Evolutionary conservation across 2,797 vertebrate species (phyloP).

Genomic region (Hapalemur alaotrensis): DNA sequence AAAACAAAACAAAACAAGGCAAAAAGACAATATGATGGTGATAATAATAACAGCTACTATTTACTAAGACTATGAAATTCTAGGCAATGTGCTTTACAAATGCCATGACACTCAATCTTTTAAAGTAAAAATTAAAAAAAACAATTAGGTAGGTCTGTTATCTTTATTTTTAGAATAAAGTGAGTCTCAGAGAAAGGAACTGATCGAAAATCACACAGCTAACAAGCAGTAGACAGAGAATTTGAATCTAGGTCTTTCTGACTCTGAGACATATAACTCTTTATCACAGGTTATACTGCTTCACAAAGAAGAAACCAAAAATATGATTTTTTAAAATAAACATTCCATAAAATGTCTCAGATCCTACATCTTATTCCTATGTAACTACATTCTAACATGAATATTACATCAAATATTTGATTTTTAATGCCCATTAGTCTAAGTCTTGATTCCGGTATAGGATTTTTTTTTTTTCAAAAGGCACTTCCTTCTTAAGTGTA

Average conservation of each 20-base stretch:
- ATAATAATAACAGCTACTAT: not conserved
- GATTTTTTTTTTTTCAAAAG: conserved; percentile 64
- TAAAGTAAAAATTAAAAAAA: not conserved
- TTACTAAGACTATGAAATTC: not conserved
- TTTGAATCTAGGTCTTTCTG: conserved; percentile 15
- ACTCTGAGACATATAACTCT: not conserved
- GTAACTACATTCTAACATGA: conserved; percentile 24
- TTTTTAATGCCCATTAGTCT: conserved; percentile 66
- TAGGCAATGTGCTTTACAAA: not conserved
- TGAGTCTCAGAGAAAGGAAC: not conserved
- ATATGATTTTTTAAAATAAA: not conserved
- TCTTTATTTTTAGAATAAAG: conserved; percentile 26
- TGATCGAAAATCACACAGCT: not conserved
- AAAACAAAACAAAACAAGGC: not conserved
- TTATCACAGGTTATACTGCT: not conserved
- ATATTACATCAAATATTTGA: conserved; percentile 56
- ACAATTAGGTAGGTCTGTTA: not conserved
- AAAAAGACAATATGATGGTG: not conserved
- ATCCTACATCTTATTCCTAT: not conserved
- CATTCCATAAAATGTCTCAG: not conserved
- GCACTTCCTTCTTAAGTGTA: conserved; percentile 84
- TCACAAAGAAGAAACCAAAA: conserved; percentile 22
- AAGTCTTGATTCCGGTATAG: conserved; percentile 76
- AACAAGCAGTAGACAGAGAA: not conserved
- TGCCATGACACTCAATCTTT: not conserved